Evolutionary conservation across 2,113 vertebrate species (phyloP), one percentile per base, ranked within the genome.

Genomic region (Cheirogaleus medius): DNA sequence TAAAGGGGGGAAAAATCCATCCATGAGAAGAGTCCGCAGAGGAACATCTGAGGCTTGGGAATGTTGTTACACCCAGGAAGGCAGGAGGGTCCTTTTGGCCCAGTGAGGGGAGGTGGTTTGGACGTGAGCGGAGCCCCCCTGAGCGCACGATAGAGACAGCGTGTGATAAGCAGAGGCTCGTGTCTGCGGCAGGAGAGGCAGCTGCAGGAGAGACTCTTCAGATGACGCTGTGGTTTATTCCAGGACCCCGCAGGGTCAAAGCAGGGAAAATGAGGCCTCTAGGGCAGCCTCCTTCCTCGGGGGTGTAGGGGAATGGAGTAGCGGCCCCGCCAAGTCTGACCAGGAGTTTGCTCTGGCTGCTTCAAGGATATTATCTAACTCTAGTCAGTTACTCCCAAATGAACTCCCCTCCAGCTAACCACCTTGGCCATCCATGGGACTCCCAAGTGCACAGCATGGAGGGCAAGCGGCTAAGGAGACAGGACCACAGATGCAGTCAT

Each of bases 391-490:
- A 39, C 52, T 83, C 88, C 78, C 44, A 42, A 87, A 81, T 44
- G 56, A 80, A 58, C 27, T 80, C n/a, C 6, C 68, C 39, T 92
- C 37, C 17, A 52, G 39, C 37, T 60, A 87, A 44, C 3, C 64
- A 7, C 12, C 8, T 37, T 27, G 2, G 29, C 47, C 25, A 18
- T 39, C 64, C 25, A 6, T 56, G 42, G 17, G 27, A 74, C 27
- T 84, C 2, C 0, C 20, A 52, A 6, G 29, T 32, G 37, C 23
- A 1, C 12, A 17, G 15, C 20, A 37, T 91, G 47, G 29, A 54
- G 14, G 37, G 10, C 14, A 13, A 60, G 6, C 9, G 27, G 25
- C n/a, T 58, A 7, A 0, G 2, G n/a, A 13, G 4, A 2, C 18
- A 11, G 37, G 8, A 34, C 44, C n/a, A 25, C 3, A 37, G 44